phyloP scores from a whole-genome alignment of 2,888 invertebrate genomes.

The Cinara cedri region DNA sequence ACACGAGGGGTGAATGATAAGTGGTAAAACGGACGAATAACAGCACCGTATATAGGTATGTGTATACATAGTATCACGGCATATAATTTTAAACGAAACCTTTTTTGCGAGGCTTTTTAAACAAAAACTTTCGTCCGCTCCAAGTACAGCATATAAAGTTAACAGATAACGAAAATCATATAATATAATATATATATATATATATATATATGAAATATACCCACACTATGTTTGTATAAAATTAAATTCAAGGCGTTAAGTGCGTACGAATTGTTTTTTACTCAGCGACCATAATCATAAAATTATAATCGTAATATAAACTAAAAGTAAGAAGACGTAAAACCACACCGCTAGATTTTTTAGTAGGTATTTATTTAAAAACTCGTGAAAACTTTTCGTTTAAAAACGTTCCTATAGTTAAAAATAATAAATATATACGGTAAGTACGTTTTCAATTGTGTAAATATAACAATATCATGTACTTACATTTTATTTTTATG shows the following conservation, averaged over 20 bases:
- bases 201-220: background rate
- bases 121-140: background rate
- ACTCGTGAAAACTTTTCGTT: too few species aligned
- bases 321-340: too few species aligned
- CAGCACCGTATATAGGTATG: background rate
- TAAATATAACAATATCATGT: too few species aligned
- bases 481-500: too few species aligned
- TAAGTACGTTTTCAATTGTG: too few species aligned
- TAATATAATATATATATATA: too few species aligned
- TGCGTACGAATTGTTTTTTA: background rate
- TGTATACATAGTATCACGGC: too few species aligned
- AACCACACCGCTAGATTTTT: too few species aligned
- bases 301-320: background rate
- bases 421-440: too few species aligned
- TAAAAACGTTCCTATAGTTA: background rate
- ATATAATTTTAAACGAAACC: constrained; percentile 38
- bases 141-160: too few species aligned
- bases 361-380: too few species aligned
- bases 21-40: constrained; percentile 2
- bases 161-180: too few species aligned
- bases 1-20: constrained; percentile 1
- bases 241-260: background rate
- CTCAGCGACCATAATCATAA: background rate
- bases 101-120: background rate
- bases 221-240: background rate